Conservation (phyloP, 2,797 vertebrate genomes). For the Knipowitschia caucasica region DNA sequence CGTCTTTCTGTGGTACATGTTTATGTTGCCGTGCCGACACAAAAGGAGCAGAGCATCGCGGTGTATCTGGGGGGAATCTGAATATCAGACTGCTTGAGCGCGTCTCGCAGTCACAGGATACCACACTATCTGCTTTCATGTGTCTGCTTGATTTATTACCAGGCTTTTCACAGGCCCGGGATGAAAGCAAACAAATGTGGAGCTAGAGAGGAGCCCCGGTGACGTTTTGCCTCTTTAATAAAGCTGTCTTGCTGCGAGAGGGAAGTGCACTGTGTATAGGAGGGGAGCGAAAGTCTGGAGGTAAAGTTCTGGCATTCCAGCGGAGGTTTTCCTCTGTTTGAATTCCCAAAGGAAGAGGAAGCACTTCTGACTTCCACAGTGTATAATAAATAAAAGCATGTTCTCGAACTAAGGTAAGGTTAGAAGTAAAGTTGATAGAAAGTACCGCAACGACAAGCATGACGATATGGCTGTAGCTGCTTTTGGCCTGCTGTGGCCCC, state of each 20-base stretch:
- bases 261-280: constrained; percentile 24
- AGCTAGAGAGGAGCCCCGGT: constrained; percentile 31
- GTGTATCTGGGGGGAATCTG: constrained; percentile 65
- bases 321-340: background rate
- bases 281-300: constrained; percentile 14
- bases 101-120: constrained; percentile 56
- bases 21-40: constrained; percentile 51
- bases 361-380: background rate
- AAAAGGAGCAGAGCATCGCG: constrained; percentile 39
- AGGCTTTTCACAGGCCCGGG: constrained; percentile 41
- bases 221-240: constrained; percentile 63
- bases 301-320: constrained; percentile 26
- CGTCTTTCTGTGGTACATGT: constrained; percentile 57
- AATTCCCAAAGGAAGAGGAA: background rate
- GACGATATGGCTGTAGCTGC: too few species aligned
- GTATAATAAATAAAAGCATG: background rate
- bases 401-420: background rate
- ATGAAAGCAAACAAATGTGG: constrained; percentile 63
- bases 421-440: background rate
- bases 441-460: background rate
- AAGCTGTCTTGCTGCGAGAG: constrained; percentile 43
- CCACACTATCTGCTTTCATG: constrained; percentile 66
- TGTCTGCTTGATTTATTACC: constrained; percentile 71
- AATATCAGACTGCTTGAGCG: constrained; percentile 61
- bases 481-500: too few species aligned